Base-by-base conservation (phyloP, 2,113 vertebrate genomes). In the Riparia riparia region DNA sequence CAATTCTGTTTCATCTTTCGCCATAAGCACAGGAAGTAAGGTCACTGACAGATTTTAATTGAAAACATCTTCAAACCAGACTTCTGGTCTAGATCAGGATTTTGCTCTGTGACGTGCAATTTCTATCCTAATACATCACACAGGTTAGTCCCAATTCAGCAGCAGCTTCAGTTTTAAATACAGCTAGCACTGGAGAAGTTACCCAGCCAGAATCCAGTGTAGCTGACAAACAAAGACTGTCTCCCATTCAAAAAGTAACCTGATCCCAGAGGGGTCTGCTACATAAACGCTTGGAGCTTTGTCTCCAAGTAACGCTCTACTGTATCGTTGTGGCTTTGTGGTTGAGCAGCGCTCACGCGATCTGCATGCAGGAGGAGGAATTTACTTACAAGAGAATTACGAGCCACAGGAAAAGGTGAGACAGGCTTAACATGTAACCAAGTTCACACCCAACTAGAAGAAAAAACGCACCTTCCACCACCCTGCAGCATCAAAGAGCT, bases 31-130 rank as follows among this genome's bases (percentile, higher is more conserved):
- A 95, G 96, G 88, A 96, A 96, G 92, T 94, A 97, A 97, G 93
- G 92, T 94, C 92, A 92, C 79, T 65, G 69, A 93, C 90, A 94
- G 72, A 74, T 93, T 94, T 89, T 97, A 97, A 97, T 63, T 93
- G 88, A 95, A 97, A 97, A 80, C 94, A 92, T 92, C 73, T 93
- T 82, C 88, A 90, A 92, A 68, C 21, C 64, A 90, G 77, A 89
- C 57, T 93, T 78, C 69, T 88, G 64, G 54, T 86, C 65, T 71
- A 90, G 72, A 93, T 74, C 29, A 65, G 54, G 76, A 86, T 84
- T 92, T 86, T 86, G 10, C 61, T 78, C 57, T 25, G 56, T 60
- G 79, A 71, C 14, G 2, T 34, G 45, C 37, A 81, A 39, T 83
- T 94, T 82, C 60, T 79, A 49, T 20, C 37, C 47, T 44, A 74